A percentile compares a stretch with the other conserved stretches of the same genome.
phyloP scores from a whole-genome alignment of 2,113 vertebrate species.

The Misgurnus anguillicaudatus region DNA sequence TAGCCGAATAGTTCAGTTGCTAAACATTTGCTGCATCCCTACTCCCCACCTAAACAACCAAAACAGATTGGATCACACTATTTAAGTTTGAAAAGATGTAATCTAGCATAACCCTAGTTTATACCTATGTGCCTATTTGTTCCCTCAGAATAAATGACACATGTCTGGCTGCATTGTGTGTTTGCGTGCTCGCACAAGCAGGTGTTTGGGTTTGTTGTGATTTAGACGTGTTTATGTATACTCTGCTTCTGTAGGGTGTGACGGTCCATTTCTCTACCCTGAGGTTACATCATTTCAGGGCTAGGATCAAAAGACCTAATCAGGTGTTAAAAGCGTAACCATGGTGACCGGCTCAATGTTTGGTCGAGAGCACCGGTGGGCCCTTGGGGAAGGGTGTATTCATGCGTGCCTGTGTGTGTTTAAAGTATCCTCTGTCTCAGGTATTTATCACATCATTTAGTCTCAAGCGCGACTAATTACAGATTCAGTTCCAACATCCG shows the following conservation, averaged over 20 bases:
- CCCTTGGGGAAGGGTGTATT: constrained; percentile 51
- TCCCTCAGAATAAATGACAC: neutral
- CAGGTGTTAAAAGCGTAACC: constrained; percentile 59
- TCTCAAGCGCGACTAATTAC: neutral
- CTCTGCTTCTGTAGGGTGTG: constrained; percentile 3
- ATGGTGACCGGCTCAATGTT: constrained; percentile 50
- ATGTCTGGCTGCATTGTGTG: neutral
- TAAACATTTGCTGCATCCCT: no score
- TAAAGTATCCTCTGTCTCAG: constrained; percentile 29
- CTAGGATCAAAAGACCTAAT: constrained; percentile 59
- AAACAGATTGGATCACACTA: no score
- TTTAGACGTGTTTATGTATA: constrained; percentile 13
- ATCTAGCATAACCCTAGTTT: no score
- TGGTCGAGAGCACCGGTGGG: constrained; percentile 34
- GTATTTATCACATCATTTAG: constrained; percentile 21
- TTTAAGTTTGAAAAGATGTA: no score
- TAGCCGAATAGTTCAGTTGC: no score
- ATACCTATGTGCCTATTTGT: neutral
- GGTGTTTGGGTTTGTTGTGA: constrained; percentile 21
- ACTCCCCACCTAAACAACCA: no score
- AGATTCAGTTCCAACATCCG: neutral
- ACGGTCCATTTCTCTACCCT: constrained; percentile 39
- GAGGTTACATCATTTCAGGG: constrained; percentile 57
- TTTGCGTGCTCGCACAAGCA: neutral
- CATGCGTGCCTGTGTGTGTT: constrained; percentile 21